phyloP scores from a whole-genome alignment of 1,140 invertebrate species.

The Euwallacea similis region DNA sequence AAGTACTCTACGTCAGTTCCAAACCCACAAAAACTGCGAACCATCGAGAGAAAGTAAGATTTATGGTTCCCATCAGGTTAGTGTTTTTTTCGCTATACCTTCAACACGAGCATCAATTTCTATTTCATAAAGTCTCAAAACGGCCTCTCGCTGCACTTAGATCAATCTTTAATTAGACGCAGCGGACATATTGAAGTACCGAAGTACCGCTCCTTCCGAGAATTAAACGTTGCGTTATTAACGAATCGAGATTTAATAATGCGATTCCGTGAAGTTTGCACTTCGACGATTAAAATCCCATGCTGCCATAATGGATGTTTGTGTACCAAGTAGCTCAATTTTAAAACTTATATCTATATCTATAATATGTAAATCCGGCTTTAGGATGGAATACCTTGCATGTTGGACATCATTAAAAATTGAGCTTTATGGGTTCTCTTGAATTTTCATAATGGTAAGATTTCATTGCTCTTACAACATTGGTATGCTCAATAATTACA shows the following conservation, averaged over 20 bases:
- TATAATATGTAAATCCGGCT: too few species aligned
- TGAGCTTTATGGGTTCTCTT: too few species aligned
- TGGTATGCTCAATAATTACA: too few species aligned
- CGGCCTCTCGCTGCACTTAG: not conserved
- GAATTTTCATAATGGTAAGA: too few species aligned
- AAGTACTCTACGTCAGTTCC: slow-evolving; percentile 21
- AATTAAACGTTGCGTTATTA: not conserved
- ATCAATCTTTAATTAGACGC: slow-evolving; percentile 3
- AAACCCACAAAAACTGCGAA: not conserved
- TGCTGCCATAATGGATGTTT: not conserved
- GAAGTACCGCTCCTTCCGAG: not conserved
- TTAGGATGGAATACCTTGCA: too few species aligned
- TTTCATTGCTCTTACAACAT: too few species aligned
- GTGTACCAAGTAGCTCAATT: not conserved
- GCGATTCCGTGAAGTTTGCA: not conserved
- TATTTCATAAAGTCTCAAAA: not conserved
- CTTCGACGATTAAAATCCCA: not conserved
- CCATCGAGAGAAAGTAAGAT: slow-evolving; percentile 9
- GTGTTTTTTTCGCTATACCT: slow-evolving; percentile 3
- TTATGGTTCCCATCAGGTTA: not conserved
- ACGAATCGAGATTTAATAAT: not conserved
- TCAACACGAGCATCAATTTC: not conserved
- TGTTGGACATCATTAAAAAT: too few species aligned
- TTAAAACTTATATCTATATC: not conserved
- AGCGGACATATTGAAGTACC: not conserved